Base-by-base conservation (phyloP, 30 jellyfish, hydroid and myxozoan species). In the Sanderia malayensis region DNA sequence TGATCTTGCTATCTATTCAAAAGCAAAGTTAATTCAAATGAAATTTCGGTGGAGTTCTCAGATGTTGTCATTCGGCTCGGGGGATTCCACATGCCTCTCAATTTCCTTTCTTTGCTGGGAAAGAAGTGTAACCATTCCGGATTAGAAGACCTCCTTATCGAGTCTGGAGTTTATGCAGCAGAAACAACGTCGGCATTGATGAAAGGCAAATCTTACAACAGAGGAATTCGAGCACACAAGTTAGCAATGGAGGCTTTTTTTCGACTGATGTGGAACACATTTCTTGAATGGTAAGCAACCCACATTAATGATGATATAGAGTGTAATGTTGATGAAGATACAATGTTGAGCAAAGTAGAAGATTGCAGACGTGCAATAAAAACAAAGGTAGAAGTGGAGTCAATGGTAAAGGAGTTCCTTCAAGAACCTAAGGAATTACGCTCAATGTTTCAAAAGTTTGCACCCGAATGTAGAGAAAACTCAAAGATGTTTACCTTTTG, bases 401-500 rank as follows among this genome's bases (percentile, higher is more conserved):
- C 52, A 4, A 37, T 37, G 52, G 13, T 37, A 37, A 37, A 37
- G 52, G 52, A 37, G 52, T 37, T 37, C 10, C 52, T 37, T 37
- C 52, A 37, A 37, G 52, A 37, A 37, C 6, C 52, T 4, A 37
- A 37, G 52, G 52, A 37, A 37, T 37, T 37, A 37, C 52, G 52
- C 52, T 37, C 52, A 37, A 6, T 37, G 52, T 37, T 37, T 37
- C 64, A 49, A 49, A 49, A 9, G 64, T 49, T 49, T 18, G 3
- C 27, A 15, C 52, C 21, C 52, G 27, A 0, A 61, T 61, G 21
- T 11, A 61, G 73, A 2, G 15, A 23, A 61, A 27, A 61, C 27
- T 61, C 73, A 11, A 27, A 21, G 4, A 3, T 61, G 73, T 61
- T 61, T 27, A 11, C 73, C 27, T 61, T 61, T 33, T 61, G 73